Evolutionary conservation across 2,113 vertebrate genomes (phyloP), one percentile per base, ranked within the genome.

Genomic region (Ploceus nigricollis): DNA sequence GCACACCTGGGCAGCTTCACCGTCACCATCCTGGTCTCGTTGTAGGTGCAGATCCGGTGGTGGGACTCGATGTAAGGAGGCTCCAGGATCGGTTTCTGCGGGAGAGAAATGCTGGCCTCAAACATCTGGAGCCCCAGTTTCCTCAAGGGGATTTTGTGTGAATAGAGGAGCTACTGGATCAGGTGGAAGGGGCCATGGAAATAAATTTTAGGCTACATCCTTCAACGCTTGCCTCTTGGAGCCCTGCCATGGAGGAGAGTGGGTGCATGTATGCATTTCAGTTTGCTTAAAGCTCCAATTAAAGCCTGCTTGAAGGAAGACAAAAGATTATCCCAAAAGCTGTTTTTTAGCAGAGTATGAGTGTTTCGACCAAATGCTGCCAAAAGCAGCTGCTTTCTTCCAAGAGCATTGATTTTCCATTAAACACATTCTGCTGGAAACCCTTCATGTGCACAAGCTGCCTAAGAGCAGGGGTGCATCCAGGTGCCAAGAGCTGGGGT

Each of bases 11-110:
- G 99, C 82, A 99, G 98, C 89, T 98, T 98, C 82, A 99, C 98
- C 0, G 97, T 99, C 84, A 98, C 96, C 87, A 98, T 94, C 40
- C 97, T 99, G 25, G 98, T 99, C 97, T 98, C 96, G 0, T 99
- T 99, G 98, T 99, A 99, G 84, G 98, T 99, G 81, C 99, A 99
- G 51, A 99, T 98, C 0, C 98, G 97, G 94, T 99, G 99, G 91
- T 98, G 88, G 28, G 98, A 98, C 96, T 99, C 98, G 0, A 99
- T 97, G 97, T 98, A 99, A 4, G 99, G 99, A 0, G 98, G 98
- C 57, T 99, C 98, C 96, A 99, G 96, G 51, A 99, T 94, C 0
- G 99, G 99, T 79, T 98, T 99, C 99, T 99, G 97, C 10, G 14
- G 42, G 47, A 73, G 17, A 77, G 47, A 95, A 86, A 54, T 2